Evolutionary conservation across 2,888 invertebrate species (phyloP), one percentile per base, ranked within the genome.

Genomic region (Pachymerium ferrugineum): DNA sequence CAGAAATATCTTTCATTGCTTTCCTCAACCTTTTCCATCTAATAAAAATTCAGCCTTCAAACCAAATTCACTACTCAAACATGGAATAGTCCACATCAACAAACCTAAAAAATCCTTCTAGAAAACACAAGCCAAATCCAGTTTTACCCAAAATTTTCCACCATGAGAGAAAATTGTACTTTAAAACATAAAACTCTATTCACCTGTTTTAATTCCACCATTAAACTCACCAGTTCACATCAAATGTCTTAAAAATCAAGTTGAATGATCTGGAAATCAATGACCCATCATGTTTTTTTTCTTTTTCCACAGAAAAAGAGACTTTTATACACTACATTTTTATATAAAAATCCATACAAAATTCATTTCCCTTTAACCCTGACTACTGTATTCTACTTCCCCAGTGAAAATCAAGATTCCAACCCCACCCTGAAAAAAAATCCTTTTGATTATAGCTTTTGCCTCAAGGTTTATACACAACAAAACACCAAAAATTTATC

Each of bases 191-290:
- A 47, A 16, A 16, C 62, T 62, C 28, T 28, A 62, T 62, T 62
- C 62, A 62, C 62, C 62, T 28, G 62, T 62, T 62, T n/a, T 62
- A 62, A 62, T 62, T 25, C 62, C 14, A 28, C 62, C 28, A 62
- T 62, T 62, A 62, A 62, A 62, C 25, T 62, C 62, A n/a, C 62
- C 14, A 62, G 62, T 62, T 62, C 62, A 12, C 62, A 62, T 28
- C 14, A 62, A 62, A 62, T 62, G 28, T 28, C 62, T 62, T 5
- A 62, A 62, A n/a, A 62, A 62, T 62, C 62, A 28, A 62, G 62
- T 62, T 62, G 62, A 62, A 62, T 62, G 62, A 62, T 62, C 62
- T 62, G n/a, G 62, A 62, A 62, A 62, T 62, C 62, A 62, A 25
- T 62, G 28, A 62, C 62, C 62, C 62, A 62, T 62, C 62, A 3